phyloP scores from a whole-genome alignment of 1,140 invertebrate species.

The Atta texana region DNA sequence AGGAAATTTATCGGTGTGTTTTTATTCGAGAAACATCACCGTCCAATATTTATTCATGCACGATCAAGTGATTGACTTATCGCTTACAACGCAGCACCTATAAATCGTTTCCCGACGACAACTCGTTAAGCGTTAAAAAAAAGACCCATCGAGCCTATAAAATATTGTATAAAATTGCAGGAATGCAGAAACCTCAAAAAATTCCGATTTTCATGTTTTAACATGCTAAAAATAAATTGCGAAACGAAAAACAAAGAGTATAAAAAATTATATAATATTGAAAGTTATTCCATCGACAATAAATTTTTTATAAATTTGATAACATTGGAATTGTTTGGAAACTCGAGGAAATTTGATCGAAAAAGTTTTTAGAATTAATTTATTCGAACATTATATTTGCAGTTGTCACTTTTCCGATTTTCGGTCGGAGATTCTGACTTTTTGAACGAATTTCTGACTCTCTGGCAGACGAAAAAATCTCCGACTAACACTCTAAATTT shows the following conservation, averaged over 20 bases:
- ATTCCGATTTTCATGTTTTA: not conserved
- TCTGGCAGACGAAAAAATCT: too few species aligned
- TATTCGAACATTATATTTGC: not conserved
- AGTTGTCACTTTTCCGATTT: too few species aligned
- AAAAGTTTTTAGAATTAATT: constrained; percentile 1
- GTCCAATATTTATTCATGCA: constrained; percentile 27
- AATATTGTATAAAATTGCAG: constrained; percentile 10
- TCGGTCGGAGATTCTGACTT: too few species aligned
- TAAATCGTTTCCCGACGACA: constrained; percentile 4
- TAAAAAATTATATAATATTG: not conserved
- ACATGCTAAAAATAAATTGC: not conserved
- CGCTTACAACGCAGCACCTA: not conserved
- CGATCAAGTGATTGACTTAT: constrained; percentile 22
- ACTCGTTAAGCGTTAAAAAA: not conserved
- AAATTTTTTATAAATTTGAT: not conserved
- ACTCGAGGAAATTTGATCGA: not conserved
- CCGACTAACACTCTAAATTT: too few species aligned
- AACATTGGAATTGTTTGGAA: not conserved
- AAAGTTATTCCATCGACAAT: not conserved
- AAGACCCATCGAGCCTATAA: too few species aligned
- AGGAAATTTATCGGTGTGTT: constrained; percentile 19
- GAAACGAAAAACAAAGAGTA: not conserved
- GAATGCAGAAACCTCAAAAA: constrained; percentile 2
- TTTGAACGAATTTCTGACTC: too few species aligned
- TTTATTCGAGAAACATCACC: not conserved